Evolutionary conservation across 2,113 vertebrate genomes (phyloP).

Genomic region (Piaya cayana): DNA sequence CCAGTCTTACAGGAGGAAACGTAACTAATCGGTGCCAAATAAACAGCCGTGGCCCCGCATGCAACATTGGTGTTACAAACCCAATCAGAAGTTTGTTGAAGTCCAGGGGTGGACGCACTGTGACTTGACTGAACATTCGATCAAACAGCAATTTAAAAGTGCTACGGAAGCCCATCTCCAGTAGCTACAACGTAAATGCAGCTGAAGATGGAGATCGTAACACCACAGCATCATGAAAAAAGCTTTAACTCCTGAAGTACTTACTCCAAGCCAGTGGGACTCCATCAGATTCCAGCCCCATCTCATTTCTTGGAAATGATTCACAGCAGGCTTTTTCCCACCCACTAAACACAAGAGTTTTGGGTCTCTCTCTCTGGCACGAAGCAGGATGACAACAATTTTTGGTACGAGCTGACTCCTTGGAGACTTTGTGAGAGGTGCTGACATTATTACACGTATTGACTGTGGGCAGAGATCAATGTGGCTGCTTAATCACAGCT

Average conservation of each 20-base stretch:
- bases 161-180: background rate
- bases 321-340: background rate
- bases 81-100: background rate
- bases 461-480: conserved; percentile 11
- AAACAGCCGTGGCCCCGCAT: rapidly evolving
- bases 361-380: background rate
- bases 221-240: background rate
- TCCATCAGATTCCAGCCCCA: background rate
- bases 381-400: background rate
- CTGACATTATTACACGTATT: background rate
- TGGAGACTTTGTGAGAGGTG: background rate
- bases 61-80: background rate
- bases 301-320: background rate
- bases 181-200: rapidly evolving
- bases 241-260: background rate
- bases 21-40: background rate
- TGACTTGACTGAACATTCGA: background rate
- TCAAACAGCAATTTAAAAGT: background rate
- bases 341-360: background rate
- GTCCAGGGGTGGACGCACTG: background rate
- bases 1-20: background rate
- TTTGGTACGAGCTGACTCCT: background rate
- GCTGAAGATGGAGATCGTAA: background rate
- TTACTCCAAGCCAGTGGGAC: background rate
- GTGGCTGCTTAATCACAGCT: conserved; percentile 1